Conservation (phyloP, 2,888 invertebrate genomes). For the Meiosimyza platycephala region DNA sequence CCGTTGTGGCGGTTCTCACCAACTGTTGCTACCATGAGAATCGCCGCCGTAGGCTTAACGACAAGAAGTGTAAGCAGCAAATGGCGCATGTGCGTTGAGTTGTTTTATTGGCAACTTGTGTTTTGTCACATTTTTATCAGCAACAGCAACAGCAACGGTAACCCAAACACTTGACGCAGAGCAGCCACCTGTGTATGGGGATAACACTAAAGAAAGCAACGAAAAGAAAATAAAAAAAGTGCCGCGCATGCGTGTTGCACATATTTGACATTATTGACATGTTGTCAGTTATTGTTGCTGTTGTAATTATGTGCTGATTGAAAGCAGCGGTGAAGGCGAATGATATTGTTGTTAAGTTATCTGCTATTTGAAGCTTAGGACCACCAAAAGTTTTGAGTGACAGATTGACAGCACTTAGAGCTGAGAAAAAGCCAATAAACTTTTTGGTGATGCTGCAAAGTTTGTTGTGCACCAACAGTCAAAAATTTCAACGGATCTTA, state of each 20-base stretch:
- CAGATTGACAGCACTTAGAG: no score
- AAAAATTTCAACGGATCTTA: no score
- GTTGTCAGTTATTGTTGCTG: slow-evolving; percentile 43
- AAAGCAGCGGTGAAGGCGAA: slow-evolving; percentile 12
- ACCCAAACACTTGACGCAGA: slow-evolving; percentile 28
- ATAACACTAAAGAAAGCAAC: neutral
- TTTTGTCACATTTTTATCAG: slow-evolving; percentile 46
- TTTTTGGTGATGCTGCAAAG: no score
- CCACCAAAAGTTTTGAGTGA: neutral
- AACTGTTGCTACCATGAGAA: neutral
- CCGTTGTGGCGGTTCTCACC: neutral
- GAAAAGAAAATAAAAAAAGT: slow-evolving; percentile 3
- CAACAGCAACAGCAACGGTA: slow-evolving; percentile 35
- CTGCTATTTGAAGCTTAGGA: neutral
- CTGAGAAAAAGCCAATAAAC: no score
- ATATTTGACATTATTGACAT: slow-evolving; percentile 59
- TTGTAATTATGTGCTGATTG: slow-evolving; percentile 26
- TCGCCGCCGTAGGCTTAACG: neutral
- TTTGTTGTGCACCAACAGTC: no score
- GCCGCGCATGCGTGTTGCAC: slow-evolving; percentile 41
- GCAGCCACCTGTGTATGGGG: slow-evolving; percentile 6
- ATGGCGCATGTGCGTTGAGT: slow-evolving; percentile 29
- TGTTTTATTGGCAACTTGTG: slow-evolving; percentile 38
- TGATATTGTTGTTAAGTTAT: no score
- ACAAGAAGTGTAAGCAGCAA: slow-evolving; percentile 1